Conservation (phyloP, 2,797 vertebrate genomes). For the Decapterus maruadsi region DNA sequence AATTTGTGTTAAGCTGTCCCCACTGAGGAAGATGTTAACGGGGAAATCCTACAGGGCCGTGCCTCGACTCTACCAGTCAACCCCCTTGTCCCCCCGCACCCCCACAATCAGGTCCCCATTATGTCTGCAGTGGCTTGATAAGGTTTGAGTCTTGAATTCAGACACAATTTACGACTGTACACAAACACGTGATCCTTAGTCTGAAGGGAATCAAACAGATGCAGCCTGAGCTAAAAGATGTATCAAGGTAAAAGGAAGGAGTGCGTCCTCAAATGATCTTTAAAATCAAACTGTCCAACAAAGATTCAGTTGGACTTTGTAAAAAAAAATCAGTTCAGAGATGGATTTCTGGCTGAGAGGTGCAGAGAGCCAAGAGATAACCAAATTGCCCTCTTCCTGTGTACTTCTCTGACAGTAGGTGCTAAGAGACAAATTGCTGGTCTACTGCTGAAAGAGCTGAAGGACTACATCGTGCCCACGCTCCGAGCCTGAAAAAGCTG, state of each 20-base stretch:
- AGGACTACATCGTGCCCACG: slow-evolving; percentile 61
- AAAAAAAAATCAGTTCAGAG: slow-evolving; percentile 17
- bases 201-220: slow-evolving; percentile 20
- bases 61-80: slow-evolving; percentile 50
- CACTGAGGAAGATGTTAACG: slow-evolving; percentile 71
- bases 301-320: slow-evolving; percentile 27
- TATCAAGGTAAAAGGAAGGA: slow-evolving; percentile 12
- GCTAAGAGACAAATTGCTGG: slow-evolving; percentile 65
- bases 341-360: slow-evolving; percentile 43
- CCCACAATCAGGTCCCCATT: slow-evolving; percentile 46
- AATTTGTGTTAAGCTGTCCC: slow-evolving; percentile 76
- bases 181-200: slow-evolving; percentile 23
- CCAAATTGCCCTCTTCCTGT: slow-evolving; percentile 59
- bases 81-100: slow-evolving; percentile 37
- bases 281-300: slow-evolving; percentile 16
- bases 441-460: slow-evolving; percentile 49
- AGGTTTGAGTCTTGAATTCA: slow-evolving; percentile 24
- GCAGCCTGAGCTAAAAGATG: slow-evolving; percentile 10
- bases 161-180: slow-evolving; percentile 1
- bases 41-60: slow-evolving; percentile 57
- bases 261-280: background rate
- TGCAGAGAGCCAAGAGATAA: slow-evolving; percentile 54
- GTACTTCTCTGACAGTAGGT: slow-evolving; percentile 49
- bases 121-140: slow-evolving; percentile 44
- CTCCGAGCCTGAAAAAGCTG: slow-evolving; percentile 46